A percentile compares a stretch with the other conserved stretches of the same genome.
Evolutionary conservation across 2,888 invertebrate genomes (phyloP).

Genomic region (Orgyia antiqua): DNA sequence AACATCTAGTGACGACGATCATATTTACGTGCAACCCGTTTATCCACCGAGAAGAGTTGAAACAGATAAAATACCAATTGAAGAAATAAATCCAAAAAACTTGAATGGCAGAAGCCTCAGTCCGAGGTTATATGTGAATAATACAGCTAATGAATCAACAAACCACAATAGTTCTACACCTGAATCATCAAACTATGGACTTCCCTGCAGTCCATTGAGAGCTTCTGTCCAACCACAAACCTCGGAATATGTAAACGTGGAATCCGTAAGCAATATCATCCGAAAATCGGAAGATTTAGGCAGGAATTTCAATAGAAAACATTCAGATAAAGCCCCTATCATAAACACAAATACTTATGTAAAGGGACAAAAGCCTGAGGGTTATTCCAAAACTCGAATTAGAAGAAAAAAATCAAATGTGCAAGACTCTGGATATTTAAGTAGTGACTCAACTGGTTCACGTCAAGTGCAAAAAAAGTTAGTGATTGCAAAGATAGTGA

Average conservation of each 20-base stretch:
- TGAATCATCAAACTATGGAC: constrained; percentile 45
- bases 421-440: constrained; percentile 90
- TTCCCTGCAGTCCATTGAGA: constrained; percentile 59
- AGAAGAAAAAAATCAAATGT: constrained; percentile 63
- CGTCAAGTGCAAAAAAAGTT: constrained; percentile 60
- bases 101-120: constrained; percentile 81
- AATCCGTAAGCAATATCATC: constrained; percentile 24
- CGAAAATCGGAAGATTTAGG: constrained; percentile 29
- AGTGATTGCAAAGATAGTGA: constrained; percentile 70
- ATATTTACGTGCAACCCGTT: constrained; percentile 80
- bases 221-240: constrained; percentile 72
- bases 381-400: constrained; percentile 37
- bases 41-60: constrained; percentile 74
- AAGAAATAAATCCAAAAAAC: constrained; percentile 81
- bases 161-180: constrained; percentile 33
- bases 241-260: constrained; percentile 70
- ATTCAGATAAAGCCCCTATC: constrained; percentile 29
- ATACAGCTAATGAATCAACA: constrained; percentile 37
- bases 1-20: constrained; percentile 71
- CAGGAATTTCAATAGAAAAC: constrained; percentile 41
- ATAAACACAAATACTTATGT: constrained; percentile 65
- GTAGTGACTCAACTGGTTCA: constrained; percentile 86
- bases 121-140: constrained; percentile 54
- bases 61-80: constrained; percentile 36
- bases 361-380: constrained; percentile 45